Percentiles rank a stretch among this genome's conserved stretches.
Conservation (phyloP, 2,113 vertebrate genomes). For the Edolisoma coerulescens region DNA sequence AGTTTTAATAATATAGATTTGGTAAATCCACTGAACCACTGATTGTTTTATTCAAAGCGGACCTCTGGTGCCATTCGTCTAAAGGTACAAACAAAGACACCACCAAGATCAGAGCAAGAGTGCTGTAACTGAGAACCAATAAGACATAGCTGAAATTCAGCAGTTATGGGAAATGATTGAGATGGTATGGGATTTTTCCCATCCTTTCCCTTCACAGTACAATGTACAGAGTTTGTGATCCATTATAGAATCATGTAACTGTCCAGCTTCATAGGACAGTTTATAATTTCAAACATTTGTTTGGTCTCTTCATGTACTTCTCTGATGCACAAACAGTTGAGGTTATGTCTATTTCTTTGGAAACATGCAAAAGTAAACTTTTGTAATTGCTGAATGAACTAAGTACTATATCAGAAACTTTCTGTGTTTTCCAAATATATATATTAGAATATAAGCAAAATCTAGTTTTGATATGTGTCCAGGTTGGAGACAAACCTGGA, state of each 20-base stretch:
- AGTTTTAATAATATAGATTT: not conserved
- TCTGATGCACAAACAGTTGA: rapidly evolving
- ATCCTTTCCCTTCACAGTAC: not conserved
- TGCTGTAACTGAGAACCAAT: not conserved
- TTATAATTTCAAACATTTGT: rapidly evolving
- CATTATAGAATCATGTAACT: not conserved
- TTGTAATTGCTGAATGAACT: not conserved
- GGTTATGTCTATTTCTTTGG: not conserved
- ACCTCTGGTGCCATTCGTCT: not conserved
- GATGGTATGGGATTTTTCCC: not conserved
- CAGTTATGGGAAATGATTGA: not conserved
- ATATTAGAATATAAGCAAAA: not conserved
- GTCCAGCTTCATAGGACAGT: not conserved
- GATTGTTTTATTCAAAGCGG: not conserved
- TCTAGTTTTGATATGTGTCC: not conserved
- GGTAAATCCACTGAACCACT: not conserved
- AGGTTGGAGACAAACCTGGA: no score
- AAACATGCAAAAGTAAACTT: not conserved
- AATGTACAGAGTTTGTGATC: not conserved
- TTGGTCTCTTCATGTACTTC: not conserved
- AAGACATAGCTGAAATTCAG: not conserved
- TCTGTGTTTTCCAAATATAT: not conserved
- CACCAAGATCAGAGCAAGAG: not conserved
- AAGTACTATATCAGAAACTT: not conserved
- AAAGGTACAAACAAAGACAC: not conserved